Evolutionary conservation across 2,888 invertebrate genomes (phyloP), one percentile per base, ranked within the genome.

Genomic region (Phaedon cochleariae): DNA sequence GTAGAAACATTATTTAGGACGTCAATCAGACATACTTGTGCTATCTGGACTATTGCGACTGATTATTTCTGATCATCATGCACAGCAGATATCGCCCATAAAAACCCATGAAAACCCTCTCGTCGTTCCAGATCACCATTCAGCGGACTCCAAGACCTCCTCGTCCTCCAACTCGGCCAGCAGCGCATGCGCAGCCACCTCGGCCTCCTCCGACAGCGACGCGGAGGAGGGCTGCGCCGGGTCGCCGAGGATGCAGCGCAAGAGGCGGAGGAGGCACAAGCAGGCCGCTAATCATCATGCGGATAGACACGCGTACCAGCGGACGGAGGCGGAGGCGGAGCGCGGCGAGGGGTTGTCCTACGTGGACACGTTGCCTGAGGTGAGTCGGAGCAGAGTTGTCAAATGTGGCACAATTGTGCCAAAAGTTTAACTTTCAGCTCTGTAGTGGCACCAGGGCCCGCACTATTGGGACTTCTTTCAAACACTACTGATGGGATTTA

Each of bases 291-390:
- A 18, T 31, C 77, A 81, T 10, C 22, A 67, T 21, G 59, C 84
- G 83, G 77, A 80, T 79, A 58, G 68, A 9, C 63, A 67, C 34
- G 22, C 64, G 0, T 68, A 68, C 49, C 72, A 74, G 37, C 59
- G 70, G 22, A 74, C 73, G 18, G 74, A 73, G n/a, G 66, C 59
- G 9, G 73, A 73, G 81, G 84, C 65, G 17, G 84, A 81, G 55
- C 79, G 77, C 34, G 41, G 7, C 2, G 83, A 82, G 62, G 93
- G 93, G 79, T 85, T 94, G 58, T 89, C 92, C 10, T 94, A 95
- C 79, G 89, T 93, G 41, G 95, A 95, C 81, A 94, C 93, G 1
- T 84, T 95, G 74, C 95, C 95, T 3, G 95, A 95, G 89, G 94
- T 94, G 74, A 61, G 59, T 64, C 37, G 4, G n/a, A n/a, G n/a